Percentiles rank a stretch among this genome's conserved stretches.
Evolutionary conservation across 53 echinoderm and acorn worm genomes (phyloP).

Genomic region (Henricia sp.): DNA sequence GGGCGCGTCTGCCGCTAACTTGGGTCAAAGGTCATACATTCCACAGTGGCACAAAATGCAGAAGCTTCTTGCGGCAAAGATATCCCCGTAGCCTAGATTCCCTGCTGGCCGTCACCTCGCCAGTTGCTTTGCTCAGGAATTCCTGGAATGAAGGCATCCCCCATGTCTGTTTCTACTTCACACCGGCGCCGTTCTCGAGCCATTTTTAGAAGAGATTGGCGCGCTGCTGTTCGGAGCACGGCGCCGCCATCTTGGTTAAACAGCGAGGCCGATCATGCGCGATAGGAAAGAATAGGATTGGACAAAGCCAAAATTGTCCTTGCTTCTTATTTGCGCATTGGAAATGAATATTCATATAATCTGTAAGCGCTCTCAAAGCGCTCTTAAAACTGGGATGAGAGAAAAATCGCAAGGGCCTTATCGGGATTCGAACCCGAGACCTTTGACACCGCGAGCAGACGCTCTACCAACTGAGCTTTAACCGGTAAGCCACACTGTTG

Average conservation of each 20-base stretch:
- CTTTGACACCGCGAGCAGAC: too few relatives aligned
- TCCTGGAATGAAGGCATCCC: slow-evolving; percentile 29
- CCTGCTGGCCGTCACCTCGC: slow-evolving; percentile 48
- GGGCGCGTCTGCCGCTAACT: too few relatives aligned
- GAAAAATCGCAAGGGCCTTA: too few relatives aligned
- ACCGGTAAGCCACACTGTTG: too few relatives aligned
- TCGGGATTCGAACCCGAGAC: too few relatives aligned
- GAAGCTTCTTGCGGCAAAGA: background rate
- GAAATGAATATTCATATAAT: too few relatives aligned
- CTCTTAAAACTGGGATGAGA: too few relatives aligned
- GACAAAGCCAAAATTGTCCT: too few relatives aligned
- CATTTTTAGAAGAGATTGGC: slow-evolving; percentile 41
- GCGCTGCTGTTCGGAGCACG: background rate
- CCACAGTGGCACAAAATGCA: background rate
- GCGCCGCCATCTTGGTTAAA: background rate
- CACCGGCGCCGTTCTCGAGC: background rate
- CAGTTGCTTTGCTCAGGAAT: slow-evolving; percentile 36
- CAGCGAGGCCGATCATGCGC: background rate
- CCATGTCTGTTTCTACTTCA: background rate
- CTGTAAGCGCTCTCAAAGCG: too few relatives aligned
- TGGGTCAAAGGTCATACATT: slow-evolving; percentile 26
- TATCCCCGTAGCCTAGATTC: slow-evolving; percentile 42
- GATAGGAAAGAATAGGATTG: too few relatives aligned
- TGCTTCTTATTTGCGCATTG: too few relatives aligned
- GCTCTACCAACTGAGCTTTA: too few relatives aligned